These are phyloP conservation scores for Zosterops borbonicus DNA, from an alignment of 2,113 vertebrate species.

Conservation along the genomic window DNA sequence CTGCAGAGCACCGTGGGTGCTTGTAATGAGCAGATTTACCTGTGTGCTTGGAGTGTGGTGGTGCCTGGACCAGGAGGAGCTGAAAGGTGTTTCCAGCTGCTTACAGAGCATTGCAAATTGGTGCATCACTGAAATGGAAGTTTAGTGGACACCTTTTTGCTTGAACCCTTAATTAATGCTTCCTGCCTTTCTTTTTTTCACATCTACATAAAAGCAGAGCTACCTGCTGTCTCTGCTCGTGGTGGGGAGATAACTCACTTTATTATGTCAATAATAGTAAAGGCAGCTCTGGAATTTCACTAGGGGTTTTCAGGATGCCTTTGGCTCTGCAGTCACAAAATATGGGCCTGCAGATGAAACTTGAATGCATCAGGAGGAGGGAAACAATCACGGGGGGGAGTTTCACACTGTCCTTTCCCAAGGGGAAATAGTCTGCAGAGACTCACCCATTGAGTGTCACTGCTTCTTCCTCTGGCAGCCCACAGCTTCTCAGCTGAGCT, in stretches of 20 bases:
- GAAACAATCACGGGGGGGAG: background rate
- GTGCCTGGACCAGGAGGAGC: background rate
- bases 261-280: background rate
- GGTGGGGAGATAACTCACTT: background rate
- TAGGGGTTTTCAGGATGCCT: background rate
- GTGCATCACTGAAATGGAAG: background rate
- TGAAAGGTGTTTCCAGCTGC: background rate
- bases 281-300: background rate
- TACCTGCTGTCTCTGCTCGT: background rate
- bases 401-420: background rate
- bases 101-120: background rate
- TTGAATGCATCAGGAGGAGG: background rate
- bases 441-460: rapidly evolving
- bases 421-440: background rate
- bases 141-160: background rate
- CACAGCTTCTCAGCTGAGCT: background rate
- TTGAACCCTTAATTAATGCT: background rate
- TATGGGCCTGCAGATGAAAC: background rate
- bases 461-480: background rate
- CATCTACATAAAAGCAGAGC: background rate
- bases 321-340: background rate
- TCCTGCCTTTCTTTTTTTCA: background rate
- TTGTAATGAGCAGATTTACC: background rate
- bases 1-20: background rate
- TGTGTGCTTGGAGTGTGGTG: background rate